These are phyloP conservation scores for Sebastes iracundus DNA, from an alignment of 2,797 vertebrate genomes.

Conservation along the genomic window DNA sequence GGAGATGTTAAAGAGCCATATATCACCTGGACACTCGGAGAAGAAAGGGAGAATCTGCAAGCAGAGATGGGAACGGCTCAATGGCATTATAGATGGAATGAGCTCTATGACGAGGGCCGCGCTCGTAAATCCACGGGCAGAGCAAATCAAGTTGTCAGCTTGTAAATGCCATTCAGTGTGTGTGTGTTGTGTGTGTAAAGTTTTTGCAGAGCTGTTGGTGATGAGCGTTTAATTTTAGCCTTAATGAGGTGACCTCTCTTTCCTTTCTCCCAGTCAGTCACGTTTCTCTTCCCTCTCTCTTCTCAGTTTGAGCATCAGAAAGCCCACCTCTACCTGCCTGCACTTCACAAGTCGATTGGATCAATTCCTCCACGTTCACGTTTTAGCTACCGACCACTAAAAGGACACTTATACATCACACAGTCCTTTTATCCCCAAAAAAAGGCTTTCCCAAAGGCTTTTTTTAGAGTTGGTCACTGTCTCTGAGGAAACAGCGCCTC, in stretches of 20 bases:
- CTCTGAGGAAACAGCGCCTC: slow-evolving; percentile 26
- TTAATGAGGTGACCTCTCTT: slow-evolving; percentile 70
- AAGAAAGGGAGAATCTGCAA: slow-evolving; percentile 54
- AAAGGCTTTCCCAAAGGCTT: slow-evolving; percentile 21
- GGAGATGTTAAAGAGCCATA: slow-evolving; percentile 77
- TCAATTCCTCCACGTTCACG: slow-evolving; percentile 51
- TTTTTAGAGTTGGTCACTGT: slow-evolving; percentile 39
- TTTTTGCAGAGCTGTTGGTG: slow-evolving; percentile 32
- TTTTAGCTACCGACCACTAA: slow-evolving; percentile 53
- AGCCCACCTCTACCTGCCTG: slow-evolving; percentile 15
- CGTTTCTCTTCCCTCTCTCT: slow-evolving; percentile 25
- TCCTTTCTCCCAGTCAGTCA: not conserved
- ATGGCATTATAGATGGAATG: slow-evolving; percentile 49
- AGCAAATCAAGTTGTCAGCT: slow-evolving; percentile 76
- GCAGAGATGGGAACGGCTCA: slow-evolving; percentile 44
- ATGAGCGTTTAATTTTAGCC: slow-evolving; percentile 55
- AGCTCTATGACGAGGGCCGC: slow-evolving; percentile 47
- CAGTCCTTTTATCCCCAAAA: slow-evolving; percentile 19
- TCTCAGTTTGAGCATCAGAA: slow-evolving; percentile 12
- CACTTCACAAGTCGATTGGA: slow-evolving; percentile 46
- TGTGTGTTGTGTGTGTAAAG: slow-evolving; percentile 39
- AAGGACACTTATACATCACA: slow-evolving; percentile 44
- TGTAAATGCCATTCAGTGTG: slow-evolving; percentile 60
- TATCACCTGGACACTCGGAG: slow-evolving; percentile 71
- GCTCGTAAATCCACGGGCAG: slow-evolving; percentile 69